Evolutionary conservation across 2,888 invertebrate genomes (phyloP), one percentile per base, ranked within the genome.

Genomic region (Myathropa florea): DNA sequence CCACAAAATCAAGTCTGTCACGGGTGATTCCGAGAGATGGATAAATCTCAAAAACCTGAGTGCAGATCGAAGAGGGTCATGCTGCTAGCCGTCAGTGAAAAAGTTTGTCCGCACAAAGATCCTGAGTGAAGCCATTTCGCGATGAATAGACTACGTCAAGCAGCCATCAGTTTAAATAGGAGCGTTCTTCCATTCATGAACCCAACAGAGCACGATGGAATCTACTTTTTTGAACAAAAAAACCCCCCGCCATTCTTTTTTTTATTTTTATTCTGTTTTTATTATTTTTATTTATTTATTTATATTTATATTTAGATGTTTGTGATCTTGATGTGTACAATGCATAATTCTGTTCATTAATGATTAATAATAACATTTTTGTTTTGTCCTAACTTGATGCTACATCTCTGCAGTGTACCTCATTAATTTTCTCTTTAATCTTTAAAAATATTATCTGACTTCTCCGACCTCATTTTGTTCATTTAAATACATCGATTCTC

Each of bases 341-440:
- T 72, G 67, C 72, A 73, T 80, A 73, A 28, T 60, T 72, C 24
- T 72, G 72, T 67, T 67, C 65, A 73, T 80, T 67, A 60, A 67
- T 64, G 53, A 30, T 80, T 60, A 12, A 24, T 57, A 72, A 65
- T 65, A 72, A 72, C 24, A 67, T 65, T 59, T 57, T 18, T 76
- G 10, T 55, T 21, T 21, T 24, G 18, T 18, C 46, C 7, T 18
- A 7, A 46, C 46, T 46, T 18, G 46, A 39, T 39, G 39, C 39
- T 39, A 39, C 39, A n/a, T 39, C 46, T 46, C 46, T 46, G 46
- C 46, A 3, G 46, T 46, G 46, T 46, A 46, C 46, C 0, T 18
- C 18, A 46, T 14, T 46, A n/a, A n/a, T 46, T 6, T 71, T 36
- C n/a, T n/a, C n/a, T 23, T 68, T 33, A 6, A 46, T 12, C 1